Base-by-base conservation (phyloP, 1,140 invertebrate genomes). In the Protaetia brevitarsis region DNA sequence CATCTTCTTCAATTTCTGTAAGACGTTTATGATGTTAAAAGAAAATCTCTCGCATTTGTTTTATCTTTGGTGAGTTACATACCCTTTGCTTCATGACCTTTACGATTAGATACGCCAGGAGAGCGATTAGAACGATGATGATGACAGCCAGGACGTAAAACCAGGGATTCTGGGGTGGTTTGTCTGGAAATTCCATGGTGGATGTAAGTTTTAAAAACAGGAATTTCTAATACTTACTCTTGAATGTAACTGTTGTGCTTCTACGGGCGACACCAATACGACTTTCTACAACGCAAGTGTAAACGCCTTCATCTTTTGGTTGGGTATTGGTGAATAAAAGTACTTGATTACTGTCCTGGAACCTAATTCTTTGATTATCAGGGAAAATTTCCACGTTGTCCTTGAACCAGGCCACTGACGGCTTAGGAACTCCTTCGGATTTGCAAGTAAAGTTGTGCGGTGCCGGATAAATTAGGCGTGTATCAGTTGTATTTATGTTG, bases 1-100 rank as follows among this genome's bases (percentile, higher is more conserved):
- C 72, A 88, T 82, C 30, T 84, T 84, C 61, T 83, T 80, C 68
- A 88, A 79, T 72, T 78, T 82, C 80, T 86, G 65, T n/a, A 75
- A 76, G n/a, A n/a, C n/a, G n/a, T n/a, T n/a, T n/a, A n/a, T n/a
- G n/a, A n/a, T n/a, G n/a, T n/a, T 71, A 41, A 37, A 21, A 63
- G 30, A 3, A 63, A 3, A 3, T 62, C 13, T 26, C 10, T 41
- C 28, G 16, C 10, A 59, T 27, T 8, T 26, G 7, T 59, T 23
- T 51, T 6, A 6, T 7, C 6, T 13, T 51, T 51, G 16, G n/a
- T n/a, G 11, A 6, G 11, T 34, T 29, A 21, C 28, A 31, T 61
- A 34, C 59, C 10, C 28, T 61, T 30, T 61, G 28, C 0, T 61
- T 61, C 34, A 11, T 30, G 27, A 61, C 34, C 34, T 61, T 61